Evolutionary conservation across 2,113 vertebrate genomes (phyloP).

Genomic region (Bubo scandiacus): DNA sequence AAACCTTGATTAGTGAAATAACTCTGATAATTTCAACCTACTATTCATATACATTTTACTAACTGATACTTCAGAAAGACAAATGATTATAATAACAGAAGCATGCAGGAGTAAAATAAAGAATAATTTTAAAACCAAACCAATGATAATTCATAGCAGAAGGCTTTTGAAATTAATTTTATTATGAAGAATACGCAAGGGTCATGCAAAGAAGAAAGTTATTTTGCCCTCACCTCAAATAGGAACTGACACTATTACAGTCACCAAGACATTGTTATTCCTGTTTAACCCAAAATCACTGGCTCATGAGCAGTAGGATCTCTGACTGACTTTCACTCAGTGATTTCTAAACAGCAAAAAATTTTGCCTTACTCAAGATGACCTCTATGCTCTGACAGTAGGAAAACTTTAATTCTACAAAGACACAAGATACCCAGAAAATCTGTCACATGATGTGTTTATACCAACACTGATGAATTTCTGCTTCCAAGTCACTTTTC

Average conservation of each 20-base stretch:
- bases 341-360: not conserved
- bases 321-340: not conserved
- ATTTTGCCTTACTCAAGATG: not conserved
- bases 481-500: not conserved
- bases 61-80: not conserved
- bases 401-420: not conserved
- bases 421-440: not conserved
- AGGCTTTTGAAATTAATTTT: not conserved
- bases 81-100: not conserved
- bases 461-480: not conserved
- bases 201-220: not conserved
- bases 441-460: not conserved
- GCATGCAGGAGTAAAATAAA: not conserved
- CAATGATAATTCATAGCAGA: not conserved
- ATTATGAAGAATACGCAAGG: not conserved
- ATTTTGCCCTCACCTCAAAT: not conserved
- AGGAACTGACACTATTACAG: not conserved
- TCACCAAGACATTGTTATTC: not conserved
- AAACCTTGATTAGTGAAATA: not conserved
- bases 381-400: not conserved
- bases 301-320: not conserved
- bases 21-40: not conserved
- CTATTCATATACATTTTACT: not conserved
- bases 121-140: not conserved
- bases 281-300: not conserved